Conservation (phyloP, 2,113 vertebrate species). For the Tapirus terrestris region DNA sequence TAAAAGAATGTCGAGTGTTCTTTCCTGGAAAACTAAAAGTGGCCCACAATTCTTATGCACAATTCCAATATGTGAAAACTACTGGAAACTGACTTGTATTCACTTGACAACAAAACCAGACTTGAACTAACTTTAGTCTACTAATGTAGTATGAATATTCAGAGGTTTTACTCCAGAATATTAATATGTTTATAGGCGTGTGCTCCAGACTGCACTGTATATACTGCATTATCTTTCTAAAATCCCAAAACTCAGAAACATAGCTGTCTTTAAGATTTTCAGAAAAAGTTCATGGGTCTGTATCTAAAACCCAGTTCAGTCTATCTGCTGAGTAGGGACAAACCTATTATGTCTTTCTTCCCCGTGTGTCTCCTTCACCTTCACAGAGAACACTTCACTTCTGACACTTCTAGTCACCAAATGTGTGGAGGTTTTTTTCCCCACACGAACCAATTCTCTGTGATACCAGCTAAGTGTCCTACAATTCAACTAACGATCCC, state of each 20-base stretch:
- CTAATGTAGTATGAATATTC: background rate
- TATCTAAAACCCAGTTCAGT: background rate
- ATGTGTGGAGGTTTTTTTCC: background rate
- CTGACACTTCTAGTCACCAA: background rate
- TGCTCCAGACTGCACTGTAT: background rate
- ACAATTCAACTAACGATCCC: background rate
- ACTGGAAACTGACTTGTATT: background rate
- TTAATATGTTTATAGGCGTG: background rate
- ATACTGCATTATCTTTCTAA: background rate
- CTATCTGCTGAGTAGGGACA: background rate
- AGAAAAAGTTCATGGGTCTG: background rate
- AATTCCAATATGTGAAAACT: background rate
- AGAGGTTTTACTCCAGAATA: background rate
- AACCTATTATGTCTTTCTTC: background rate
- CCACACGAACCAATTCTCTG: background rate
- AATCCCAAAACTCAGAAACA: background rate
- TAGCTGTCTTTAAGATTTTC: background rate
- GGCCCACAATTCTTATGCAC: background rate
- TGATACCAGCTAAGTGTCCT: background rate
- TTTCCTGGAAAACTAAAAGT: background rate
- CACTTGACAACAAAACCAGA: background rate
- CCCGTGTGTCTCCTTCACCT: background rate
- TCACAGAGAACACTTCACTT: background rate
- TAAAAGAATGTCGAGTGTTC: background rate
- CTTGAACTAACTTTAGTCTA: background rate